Evolutionary conservation across 2,888 invertebrate species (phyloP), one percentile per base, ranked within the genome.

Genomic region (Lasiommata megera): DNA sequence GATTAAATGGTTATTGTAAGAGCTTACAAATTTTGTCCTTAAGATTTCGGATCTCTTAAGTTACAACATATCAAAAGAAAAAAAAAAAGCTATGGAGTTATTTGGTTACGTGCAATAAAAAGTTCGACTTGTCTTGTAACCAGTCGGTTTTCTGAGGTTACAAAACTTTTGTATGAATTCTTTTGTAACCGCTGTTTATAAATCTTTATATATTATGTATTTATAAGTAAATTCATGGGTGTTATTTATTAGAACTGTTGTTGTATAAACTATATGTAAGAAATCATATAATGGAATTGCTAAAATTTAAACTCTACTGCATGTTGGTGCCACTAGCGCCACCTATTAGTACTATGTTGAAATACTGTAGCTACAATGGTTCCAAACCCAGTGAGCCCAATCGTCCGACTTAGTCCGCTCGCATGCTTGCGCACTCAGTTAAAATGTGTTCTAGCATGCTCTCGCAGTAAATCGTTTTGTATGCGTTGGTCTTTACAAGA

Each of bases 41-140:
- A 60, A 60, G 54, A 60, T 53, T 57, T 60, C 48, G 55, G 52
- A 58, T 62, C 55, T 62, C 62, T 53, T 58, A 61, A 60, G 57
- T 62, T 57, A 57, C 57, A 57, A 62, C 60, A 62, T 62, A 60
- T 62, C 62, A 62, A 56, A 38, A 37, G 16, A 52, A 55, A 55
- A 62, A 56, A 38, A 37, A 18, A 52, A 55, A 55, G 54, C 34
- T 58, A 60, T 60, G 56, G 34, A 61, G 46, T 43, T 28, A 54
- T 50, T 36, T 58, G 52, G 38, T 54, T 28, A 40, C 41, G 31
- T 52, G 52, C 40, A 41, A 41, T 52, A 52, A 17, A 40, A 52
- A 40, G 12, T 29, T 52, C 16, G 50, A 48, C 12, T 36, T 36
- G 7, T 8, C 18, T 36, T 23, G 18, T 48, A 36, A 18, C 14